A percentile compares a stretch with the other conserved stretches of the same genome.
phyloP scores from a whole-genome alignment of 2,888 invertebrate species.

The Clistopyga incitator region DNA sequence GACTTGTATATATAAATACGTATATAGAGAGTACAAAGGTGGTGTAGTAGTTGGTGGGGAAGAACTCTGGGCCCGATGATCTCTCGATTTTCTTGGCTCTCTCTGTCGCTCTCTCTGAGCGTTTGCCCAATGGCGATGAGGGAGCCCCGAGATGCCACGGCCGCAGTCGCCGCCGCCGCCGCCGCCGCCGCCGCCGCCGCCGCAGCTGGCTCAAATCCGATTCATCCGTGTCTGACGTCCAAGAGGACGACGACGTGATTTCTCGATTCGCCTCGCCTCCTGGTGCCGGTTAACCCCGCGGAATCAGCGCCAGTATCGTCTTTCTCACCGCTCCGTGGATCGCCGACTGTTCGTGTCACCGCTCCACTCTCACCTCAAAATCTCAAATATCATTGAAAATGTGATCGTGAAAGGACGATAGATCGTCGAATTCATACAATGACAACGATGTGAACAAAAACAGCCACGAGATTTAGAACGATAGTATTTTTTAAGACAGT shows the following conservation, averaged over 20 bases:
- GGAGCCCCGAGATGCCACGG: slow-evolving; percentile 72
- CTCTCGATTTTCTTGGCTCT: slow-evolving; percentile 73
- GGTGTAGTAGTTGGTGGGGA: slow-evolving; percentile 63
- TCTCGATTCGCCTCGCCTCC: slow-evolving; percentile 25
- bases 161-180: slow-evolving; percentile 76
- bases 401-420: slow-evolving; percentile 41
- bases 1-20: background rate
- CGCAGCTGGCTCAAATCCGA: slow-evolving; percentile 75
- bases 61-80: slow-evolving; percentile 75
- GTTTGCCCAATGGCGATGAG: slow-evolving; percentile 78
- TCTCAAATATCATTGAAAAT: background rate
- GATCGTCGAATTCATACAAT: slow-evolving; percentile 32
- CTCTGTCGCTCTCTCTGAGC: slow-evolving; percentile 60
- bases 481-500: background rate
- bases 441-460: background rate
- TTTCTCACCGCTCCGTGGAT: slow-evolving; percentile 36
- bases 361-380: background rate
- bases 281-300: slow-evolving; percentile 46
- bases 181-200: slow-evolving; percentile 74
- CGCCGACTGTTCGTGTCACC: slow-evolving; percentile 12
- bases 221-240: slow-evolving; percentile 68
- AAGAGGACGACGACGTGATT: slow-evolving; percentile 39
- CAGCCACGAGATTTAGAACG: background rate
- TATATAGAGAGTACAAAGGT: slow-evolving; percentile 48
- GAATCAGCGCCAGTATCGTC: slow-evolving; percentile 38